Evolutionary conservation across 2,797 vertebrate species (phyloP), one percentile per base, ranked within the genome.

Genomic region (Manis crassicaudata): DNA sequence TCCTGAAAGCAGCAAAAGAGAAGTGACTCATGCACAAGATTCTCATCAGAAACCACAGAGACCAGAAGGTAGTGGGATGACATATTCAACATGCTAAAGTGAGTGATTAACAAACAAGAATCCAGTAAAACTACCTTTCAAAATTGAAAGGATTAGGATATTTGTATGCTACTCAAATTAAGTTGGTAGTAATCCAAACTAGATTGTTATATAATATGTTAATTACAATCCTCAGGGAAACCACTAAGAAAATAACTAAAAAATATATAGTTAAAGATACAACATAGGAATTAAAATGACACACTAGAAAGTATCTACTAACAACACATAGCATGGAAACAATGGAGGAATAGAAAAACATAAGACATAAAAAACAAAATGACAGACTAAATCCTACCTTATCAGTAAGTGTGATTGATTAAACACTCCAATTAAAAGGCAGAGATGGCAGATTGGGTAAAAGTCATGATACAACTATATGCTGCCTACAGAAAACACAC

Each of bases 161-260:
- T 92, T 81, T 81, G 11, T 76, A 37, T 68, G 29, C 75, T 75
- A 58, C 25, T 68, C 14, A 86, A 52, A 88, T 60, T 86, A 68
- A 62, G 23, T 67, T 95, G 54, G 12, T 83, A 46, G 79, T 50
- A 87, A 43, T 79, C 46, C 25, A 81, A 88, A 89, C 40, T 63
- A 67, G 46, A 2, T 87, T 77, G 35, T 46, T 86, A 40, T 62
- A 85, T 72, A 65, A 85, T 9, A 72, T 83, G 12, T 52, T 83
- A 80, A 73, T 50, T 76, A 9, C 65, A 92, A 88, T 85, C 46
- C 62, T 58, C n/a, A 76, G n/a, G 67, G 29, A 75, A 94, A 89
- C n/a, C 27, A 79, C 37, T 65, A 79, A 67, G 81, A 85, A 94
- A 62, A 91, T 92, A 20, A 35, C 68, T 85, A 62, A 86, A 62